Percentiles rank a stretch among this genome's conserved stretches.
phyloP scores from a whole-genome alignment of 2,797 vertebrate genomes.

The Epinephelus coioides region DNA sequence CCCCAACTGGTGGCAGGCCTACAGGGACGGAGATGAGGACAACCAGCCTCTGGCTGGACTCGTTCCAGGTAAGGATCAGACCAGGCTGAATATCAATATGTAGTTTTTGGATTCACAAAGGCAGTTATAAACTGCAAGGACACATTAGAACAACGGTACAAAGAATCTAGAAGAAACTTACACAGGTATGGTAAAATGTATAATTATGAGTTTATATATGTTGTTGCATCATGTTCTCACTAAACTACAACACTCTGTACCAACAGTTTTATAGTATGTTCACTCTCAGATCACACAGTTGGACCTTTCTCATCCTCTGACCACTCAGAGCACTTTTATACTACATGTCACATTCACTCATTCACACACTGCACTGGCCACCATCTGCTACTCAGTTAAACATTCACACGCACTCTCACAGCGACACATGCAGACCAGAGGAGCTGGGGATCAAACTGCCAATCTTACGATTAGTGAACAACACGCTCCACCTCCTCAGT shows the following conservation, averaged over 20 bases:
- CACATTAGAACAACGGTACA: not conserved
- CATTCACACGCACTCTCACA: too few species aligned
- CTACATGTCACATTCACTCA: too few species aligned
- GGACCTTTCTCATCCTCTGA: too few species aligned
- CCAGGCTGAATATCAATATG: constrained; percentile 26
- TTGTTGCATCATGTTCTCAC: not conserved
- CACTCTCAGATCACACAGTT: too few species aligned
- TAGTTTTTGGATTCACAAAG: constrained; percentile 19
- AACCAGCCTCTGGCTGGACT: constrained; percentile 97
- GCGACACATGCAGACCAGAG: too few species aligned
- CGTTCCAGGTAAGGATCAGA: constrained; percentile 89
- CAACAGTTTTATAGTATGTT: too few species aligned
- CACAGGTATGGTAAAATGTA: not conserved
- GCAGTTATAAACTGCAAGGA: constrained; percentile 13
- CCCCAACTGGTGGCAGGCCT: constrained; percentile 99
- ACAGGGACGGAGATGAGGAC: constrained; percentile 98
- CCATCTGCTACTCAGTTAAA: too few species aligned
- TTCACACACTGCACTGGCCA: too few species aligned
- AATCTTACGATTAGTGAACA: too few species aligned
- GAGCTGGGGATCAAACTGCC: too few species aligned
- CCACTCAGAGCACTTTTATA: too few species aligned
- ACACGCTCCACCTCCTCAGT: too few species aligned
- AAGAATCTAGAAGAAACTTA: not conserved
- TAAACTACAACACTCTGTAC: not conserved
- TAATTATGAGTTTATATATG: not conserved